Evolutionary conservation across 2,888 invertebrate genomes (phyloP).

Genomic region (Galeruca laticollis): DNA sequence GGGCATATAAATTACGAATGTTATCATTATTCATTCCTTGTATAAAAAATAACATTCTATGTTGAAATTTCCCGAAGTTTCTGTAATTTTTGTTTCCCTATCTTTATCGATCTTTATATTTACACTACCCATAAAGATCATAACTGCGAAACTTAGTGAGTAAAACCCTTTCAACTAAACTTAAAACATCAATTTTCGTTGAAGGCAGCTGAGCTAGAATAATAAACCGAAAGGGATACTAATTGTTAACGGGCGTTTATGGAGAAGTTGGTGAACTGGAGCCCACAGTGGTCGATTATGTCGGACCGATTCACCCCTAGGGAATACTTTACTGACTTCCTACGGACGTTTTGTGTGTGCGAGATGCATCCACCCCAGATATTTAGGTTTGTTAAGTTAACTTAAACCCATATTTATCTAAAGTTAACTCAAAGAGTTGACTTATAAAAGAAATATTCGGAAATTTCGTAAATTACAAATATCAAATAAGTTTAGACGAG

Average conservation of each 20-base stretch:
- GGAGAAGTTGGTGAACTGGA: constrained; percentile 50
- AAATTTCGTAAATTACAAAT: no score
- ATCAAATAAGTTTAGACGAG: no score
- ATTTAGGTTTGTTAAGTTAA: background rate
- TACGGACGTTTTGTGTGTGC: constrained; percentile 22
- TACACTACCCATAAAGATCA: constrained; percentile 40
- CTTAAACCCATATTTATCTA: background rate
- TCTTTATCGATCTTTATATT: constrained; percentile 40
- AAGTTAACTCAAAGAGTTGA: background rate
- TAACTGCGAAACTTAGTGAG: constrained; percentile 31
- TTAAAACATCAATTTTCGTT: constrained; percentile 57
- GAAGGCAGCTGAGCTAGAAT: constrained; percentile 41
- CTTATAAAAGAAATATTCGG: no score
- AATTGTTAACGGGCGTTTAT: constrained; percentile 55
- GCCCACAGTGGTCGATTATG: constrained; percentile 51
- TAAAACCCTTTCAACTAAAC: constrained; percentile 44
- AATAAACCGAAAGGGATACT: constrained; percentile 51
- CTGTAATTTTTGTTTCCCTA: constrained; percentile 9
- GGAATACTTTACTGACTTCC: constrained; percentile 36
- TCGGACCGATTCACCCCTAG: constrained; percentile 40
- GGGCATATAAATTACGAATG: no score
- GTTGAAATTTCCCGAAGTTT: background rate
- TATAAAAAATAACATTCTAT: no score
- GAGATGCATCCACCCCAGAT: constrained; percentile 26
- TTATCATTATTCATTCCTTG: no score